Base-by-base conservation (phyloP, 2,113 vertebrate genomes). In the Chionomys nivalis region DNA sequence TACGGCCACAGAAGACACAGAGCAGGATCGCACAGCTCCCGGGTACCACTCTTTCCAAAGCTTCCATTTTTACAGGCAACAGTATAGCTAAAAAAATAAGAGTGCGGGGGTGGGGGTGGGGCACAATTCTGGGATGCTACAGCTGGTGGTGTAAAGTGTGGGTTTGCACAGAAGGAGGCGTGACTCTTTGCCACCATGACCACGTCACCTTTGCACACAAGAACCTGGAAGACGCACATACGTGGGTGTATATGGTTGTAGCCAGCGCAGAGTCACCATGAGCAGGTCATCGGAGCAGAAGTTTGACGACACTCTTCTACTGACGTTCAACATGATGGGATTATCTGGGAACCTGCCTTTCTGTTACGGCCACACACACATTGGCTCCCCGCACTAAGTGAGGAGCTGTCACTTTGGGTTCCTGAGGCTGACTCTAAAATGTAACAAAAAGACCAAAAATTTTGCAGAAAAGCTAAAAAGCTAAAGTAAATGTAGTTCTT, bases 401-500 rank as follows among this genome's bases (percentile, higher is more conserved):
- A 91, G 33, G 47, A 72, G 21, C 82, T 58, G 68, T 65, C 33
- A 92, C 55, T 94, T 94, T 87, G 70, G 87, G 92, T 63, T 90
- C 47, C 31, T 97, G 39, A 28, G 97, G 86, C 14, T 65, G 42
- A 70, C 73, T 90, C 81, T 47, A 89, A 68, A 94, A 83, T 72
- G 3, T 26, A 94, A 89, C 28, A 76, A 93, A 88, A 94, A 78
- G 47, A 8, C 33, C 10, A 61, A 13, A 83, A 92, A 83, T 72
- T 28, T 85, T 44, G 82, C 55, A 89, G 94, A 89, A 97, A 90
- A 85, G n/a, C 31, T 24, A 58, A 93, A 94, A 90, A 87, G 21
- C 73, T 92, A 94, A 93, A 97, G 95, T 93, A 96, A 92, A 44
- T 93, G 92, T 87, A 76, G 73, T 82, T 94, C 92, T 89, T 92